Evolutionary conservation across 2,888 invertebrate species (phyloP).

Genomic region (Herminia tarsipennalis): DNA sequence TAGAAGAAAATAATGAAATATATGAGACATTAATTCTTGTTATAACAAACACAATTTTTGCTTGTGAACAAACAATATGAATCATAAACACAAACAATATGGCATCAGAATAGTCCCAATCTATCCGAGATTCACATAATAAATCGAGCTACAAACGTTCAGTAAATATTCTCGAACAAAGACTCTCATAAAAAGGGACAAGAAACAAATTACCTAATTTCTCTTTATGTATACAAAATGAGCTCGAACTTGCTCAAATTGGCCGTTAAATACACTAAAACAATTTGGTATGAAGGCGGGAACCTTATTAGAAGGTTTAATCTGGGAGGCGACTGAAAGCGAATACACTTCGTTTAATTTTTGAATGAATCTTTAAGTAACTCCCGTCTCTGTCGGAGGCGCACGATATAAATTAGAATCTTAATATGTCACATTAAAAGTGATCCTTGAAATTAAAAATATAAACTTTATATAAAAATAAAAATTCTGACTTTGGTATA

Average conservation of each 20-base stretch:
- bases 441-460: neutral
- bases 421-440: neutral
- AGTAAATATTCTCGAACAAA: constrained; percentile 60
- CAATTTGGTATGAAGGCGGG: constrained; percentile 67
- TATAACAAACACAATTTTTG: too few relatives aligned
- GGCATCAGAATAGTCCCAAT: constrained; percentile 42
- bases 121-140: constrained; percentile 47
- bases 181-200: constrained; percentile 61
- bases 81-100: constrained; percentile 29
- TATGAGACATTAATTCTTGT: too few relatives aligned
- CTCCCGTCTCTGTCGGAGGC: constrained; percentile 31
- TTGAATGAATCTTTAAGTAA: constrained; percentile 61
- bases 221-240: constrained; percentile 74
- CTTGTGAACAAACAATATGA: constrained; percentile 16
- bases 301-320: constrained; percentile 73
- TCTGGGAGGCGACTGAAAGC: constrained; percentile 58
- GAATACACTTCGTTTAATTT: constrained; percentile 64
- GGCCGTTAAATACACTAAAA: constrained; percentile 73
- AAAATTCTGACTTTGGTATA: too few relatives aligned
- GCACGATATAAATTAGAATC: constrained; percentile 7
- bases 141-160: constrained; percentile 50
- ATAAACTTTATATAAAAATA: too few relatives aligned
- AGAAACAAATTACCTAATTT: constrained; percentile 77
- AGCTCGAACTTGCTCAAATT: constrained; percentile 71
- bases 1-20: too few relatives aligned